Conservation (phyloP, 2,888 invertebrate genomes). For the Pyrochroa serraticornis region DNA sequence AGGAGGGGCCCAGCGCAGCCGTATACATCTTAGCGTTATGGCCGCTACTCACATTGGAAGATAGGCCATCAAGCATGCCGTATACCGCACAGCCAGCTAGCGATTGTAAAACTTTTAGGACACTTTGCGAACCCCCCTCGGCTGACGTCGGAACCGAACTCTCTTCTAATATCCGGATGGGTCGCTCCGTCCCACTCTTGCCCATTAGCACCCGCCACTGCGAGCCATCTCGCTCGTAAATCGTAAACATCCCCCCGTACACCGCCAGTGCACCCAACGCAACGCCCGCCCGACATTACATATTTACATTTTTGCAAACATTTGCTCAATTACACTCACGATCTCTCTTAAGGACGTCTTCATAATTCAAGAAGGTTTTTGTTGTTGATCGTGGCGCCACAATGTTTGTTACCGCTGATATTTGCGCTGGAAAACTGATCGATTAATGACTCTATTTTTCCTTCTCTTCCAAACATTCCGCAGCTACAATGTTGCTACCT, state of each 20-base stretch:
- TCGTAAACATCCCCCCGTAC: conserved; percentile 53
- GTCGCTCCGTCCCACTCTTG: conserved; percentile 44
- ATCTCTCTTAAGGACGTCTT: background rate
- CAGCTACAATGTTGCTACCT: too few relatives aligned
- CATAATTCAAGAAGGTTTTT: background rate
- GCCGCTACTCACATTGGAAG: conserved; percentile 71
- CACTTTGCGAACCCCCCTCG: conserved; percentile 62
- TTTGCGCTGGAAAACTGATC: too few relatives aligned
- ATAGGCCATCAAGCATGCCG: conserved; percentile 69
- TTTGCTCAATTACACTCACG: conserved; percentile 24
- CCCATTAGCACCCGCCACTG: conserved; percentile 46
- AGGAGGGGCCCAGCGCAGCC: conserved; percentile 65
- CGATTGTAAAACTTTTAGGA: conserved; percentile 70
- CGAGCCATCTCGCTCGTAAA: conserved; percentile 48
- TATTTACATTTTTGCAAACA: conserved; percentile 40
- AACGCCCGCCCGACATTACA: conserved; percentile 35
- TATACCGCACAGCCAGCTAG: conserved; percentile 60
- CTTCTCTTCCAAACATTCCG: too few relatives aligned
- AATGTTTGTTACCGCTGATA: too few relatives aligned
- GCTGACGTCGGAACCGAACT: conserved; percentile 50
- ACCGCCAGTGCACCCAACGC: conserved; percentile 34
- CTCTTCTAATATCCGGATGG: conserved; percentile 58
- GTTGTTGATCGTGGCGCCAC: too few relatives aligned
- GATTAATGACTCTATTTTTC: too few relatives aligned
- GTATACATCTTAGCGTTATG: conserved; percentile 68